Evolutionary conservation across 2,113 vertebrate species (phyloP).

Genomic region (Capricornis sumatraensis): DNA sequence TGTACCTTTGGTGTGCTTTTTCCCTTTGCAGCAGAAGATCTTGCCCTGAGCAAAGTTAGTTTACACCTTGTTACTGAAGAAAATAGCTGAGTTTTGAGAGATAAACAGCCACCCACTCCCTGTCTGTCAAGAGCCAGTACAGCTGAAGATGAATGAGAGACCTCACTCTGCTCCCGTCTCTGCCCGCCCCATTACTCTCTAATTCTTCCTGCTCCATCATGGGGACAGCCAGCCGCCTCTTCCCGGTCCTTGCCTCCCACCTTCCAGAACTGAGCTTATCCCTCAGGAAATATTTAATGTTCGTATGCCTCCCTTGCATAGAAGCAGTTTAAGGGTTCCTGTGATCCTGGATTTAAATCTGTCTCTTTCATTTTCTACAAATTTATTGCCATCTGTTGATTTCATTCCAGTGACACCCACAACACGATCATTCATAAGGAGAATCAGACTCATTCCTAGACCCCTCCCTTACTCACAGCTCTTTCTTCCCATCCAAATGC

Average conservation of each 20-base stretch:
- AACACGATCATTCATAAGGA: constrained; percentile 46
- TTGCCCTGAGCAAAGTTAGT: neutral
- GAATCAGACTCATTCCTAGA: neutral
- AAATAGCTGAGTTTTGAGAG: constrained; percentile 10
- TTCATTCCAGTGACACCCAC: constrained; percentile 36
- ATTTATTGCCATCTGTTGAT: constrained; percentile 59
- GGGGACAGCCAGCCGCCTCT: neutral
- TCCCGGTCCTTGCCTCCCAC: neutral
- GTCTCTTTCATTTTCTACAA: constrained; percentile 30
- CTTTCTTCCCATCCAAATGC: neutral
- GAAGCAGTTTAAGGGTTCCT: constrained; percentile 21
- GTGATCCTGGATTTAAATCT: constrained; percentile 9
- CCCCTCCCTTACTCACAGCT: neutral
- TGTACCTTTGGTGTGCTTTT: neutral
- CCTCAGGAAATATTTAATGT: neutral
- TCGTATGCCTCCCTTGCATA: neutral
- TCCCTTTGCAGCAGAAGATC: neutral
- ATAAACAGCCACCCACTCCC: constrained; percentile 35
- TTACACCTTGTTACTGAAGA: constrained; percentile 11
- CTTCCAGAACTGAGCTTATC: neutral
- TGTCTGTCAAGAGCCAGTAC: neutral
- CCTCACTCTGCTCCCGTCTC: neutral
- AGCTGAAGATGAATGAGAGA: neutral
- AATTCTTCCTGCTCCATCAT: neutral
- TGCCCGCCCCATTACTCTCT: neutral